Evolutionary conservation across 1,140 invertebrate genomes (phyloP), one percentile per base, ranked within the genome.

Genomic region (Lasaia peninsularis): DNA sequence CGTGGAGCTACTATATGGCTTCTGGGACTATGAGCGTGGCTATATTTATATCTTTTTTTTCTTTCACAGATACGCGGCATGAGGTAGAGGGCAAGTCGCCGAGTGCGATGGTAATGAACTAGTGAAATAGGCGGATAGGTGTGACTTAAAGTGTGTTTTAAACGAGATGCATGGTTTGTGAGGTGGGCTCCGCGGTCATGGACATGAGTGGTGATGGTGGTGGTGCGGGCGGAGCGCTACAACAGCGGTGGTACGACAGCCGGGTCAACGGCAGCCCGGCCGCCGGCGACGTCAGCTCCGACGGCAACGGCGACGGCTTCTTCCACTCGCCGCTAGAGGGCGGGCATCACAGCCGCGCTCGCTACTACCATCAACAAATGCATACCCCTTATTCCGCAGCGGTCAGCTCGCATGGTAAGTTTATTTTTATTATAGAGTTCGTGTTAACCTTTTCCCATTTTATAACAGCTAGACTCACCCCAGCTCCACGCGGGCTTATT

Each of bases 291-390:
- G 79, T 78, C 67, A 70, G 65, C 71, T 65, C 74, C 16, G 81
- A 83, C 62, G 62, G 73, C 57, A 84, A 85, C 67, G 84, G 78
- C 56, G 87, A 86, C 69, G 82, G 75, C 52, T 89, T 90, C 80
- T 89, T 89, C 79, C 88, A 89, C 73, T 86, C 87, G 55, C 82
- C 88, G 68, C 79, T 89, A 52, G 87, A 89, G 71, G 87, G 87
- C 74, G 83, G 83, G 12, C 89, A 90, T 68, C 86, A 89, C 71
- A 86, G 84, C 63, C 78, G 86, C 69, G 84, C 86, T 53, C 77
- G 87, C 51, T 89, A 89, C 80, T 90, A 90, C 80, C 87, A 90
- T 63, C 88, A 90, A 65, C 86, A 89, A 49, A 87, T 90, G 83
- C 89, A 90, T 66, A 84, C 81, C 63, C 84, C 89, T 63, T 90